phyloP scores from a whole-genome alignment of 2,797 vertebrate genomes.

The Lacerta bilineata region DNA sequence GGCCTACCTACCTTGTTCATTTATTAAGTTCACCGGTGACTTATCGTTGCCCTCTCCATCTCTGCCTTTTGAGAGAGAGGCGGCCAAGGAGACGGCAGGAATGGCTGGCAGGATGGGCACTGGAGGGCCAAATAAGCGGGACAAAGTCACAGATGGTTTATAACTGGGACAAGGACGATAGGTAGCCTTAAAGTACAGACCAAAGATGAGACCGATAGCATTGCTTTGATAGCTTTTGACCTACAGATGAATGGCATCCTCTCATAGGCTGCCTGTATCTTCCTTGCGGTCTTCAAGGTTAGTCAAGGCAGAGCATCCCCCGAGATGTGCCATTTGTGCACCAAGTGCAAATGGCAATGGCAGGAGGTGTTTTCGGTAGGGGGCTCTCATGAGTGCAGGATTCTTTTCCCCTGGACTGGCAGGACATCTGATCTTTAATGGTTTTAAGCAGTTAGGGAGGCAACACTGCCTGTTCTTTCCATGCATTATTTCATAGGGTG shows the following conservation, averaged over 20 bases:
- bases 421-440: neutral
- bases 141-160: neutral
- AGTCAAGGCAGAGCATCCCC: neutral
- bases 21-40: slow-evolving; percentile 75
- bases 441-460: neutral
- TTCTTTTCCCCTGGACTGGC: neutral
- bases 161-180: neutral
- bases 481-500: neutral
- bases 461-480: neutral
- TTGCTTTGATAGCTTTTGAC: neutral
- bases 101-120: too few relatives aligned
- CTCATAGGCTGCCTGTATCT: neutral
- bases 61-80: slow-evolving; percentile 20
- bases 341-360: neutral
- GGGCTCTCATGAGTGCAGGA: neutral
- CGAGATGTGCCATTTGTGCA: neutral
- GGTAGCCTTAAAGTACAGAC: neutral
- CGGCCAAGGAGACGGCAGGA: too few relatives aligned
- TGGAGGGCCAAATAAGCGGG: neutral
- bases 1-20: slow-evolving; percentile 78
- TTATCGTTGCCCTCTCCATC: slow-evolving; percentile 43
- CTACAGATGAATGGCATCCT: neutral
- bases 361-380: neutral
- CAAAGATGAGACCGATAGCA: too few relatives aligned
- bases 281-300: neutral